Evolutionary conservation across 2,888 invertebrate species (phyloP).

Genomic region (Netelia fuscicornis): DNA sequence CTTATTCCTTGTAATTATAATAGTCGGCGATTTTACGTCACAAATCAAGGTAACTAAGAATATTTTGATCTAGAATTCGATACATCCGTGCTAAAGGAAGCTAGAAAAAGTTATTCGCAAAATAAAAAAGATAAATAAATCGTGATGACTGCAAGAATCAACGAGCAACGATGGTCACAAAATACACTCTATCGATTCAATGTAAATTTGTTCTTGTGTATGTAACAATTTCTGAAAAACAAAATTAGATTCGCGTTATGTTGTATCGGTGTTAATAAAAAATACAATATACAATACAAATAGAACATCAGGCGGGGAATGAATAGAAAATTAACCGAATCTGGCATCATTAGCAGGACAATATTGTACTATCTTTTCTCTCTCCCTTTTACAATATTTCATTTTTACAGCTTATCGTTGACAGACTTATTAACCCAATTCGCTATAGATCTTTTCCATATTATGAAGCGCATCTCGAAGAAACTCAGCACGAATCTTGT

Average conservation of each 20-base stretch:
- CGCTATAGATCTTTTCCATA: constrained; percentile 42
- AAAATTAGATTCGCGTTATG: constrained; percentile 68
- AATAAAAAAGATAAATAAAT: constrained; percentile 9
- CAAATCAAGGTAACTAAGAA: constrained; percentile 21
- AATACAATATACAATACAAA: constrained; percentile 63
- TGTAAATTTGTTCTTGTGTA: constrained; percentile 67
- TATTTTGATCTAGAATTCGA: constrained; percentile 44
- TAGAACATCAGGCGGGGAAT: constrained; percentile 2
- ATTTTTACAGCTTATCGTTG: neutral
- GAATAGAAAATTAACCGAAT: constrained; percentile 15
- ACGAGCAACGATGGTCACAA: constrained; percentile 29
- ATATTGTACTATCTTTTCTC: neutral
- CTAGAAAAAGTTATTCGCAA: neutral
- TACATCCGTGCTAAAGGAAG: constrained; percentile 37
- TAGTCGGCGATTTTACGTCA: constrained; percentile 40
- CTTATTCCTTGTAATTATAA: constrained; percentile 53
- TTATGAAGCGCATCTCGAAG: constrained; percentile 55
- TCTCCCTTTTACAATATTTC: neutral
- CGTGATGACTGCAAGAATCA: constrained; percentile 21
- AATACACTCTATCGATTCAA: constrained; percentile 54
- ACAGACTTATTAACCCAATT: constrained; percentile 4
- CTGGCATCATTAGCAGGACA: neutral
- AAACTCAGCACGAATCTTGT: constrained; percentile 70
- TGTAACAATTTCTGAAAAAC: constrained; percentile 65
- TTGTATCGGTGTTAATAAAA: constrained; percentile 69